Evolutionary conservation across 64 coral and sea anemone species (phyloP).

Genomic region (Hydrozoanthus tunicans): DNA sequence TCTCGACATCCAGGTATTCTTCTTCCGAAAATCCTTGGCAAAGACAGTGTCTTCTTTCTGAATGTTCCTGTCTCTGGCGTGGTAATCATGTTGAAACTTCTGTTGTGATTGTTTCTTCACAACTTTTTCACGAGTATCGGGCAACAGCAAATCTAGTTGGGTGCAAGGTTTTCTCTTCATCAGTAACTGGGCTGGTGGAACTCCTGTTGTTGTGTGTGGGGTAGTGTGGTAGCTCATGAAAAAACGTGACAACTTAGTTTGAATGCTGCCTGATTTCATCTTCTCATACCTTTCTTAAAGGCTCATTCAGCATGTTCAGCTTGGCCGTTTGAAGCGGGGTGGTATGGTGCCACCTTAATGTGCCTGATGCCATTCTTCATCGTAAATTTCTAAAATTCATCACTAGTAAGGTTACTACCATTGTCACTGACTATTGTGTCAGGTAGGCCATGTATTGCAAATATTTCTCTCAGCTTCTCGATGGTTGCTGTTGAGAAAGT

Average conservation of each 20-base stretch:
- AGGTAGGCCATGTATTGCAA: slow-evolving; percentile 19
- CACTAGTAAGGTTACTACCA: slow-evolving; percentile 24
- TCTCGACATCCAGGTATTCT: slow-evolving; percentile 13
- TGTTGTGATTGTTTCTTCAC: not conserved
- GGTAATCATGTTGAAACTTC: slow-evolving; percentile 20
- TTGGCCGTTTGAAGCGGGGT: slow-evolving; percentile 19
- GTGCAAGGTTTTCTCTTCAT: slow-evolving; percentile 17
- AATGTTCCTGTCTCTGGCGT: not conserved
- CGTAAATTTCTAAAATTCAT: slow-evolving; percentile 43
- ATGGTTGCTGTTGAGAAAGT: slow-evolving; percentile 19
- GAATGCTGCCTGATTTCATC: not conserved
- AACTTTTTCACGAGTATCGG: not conserved
- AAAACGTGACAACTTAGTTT: not conserved
- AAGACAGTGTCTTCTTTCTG: slow-evolving; percentile 20
- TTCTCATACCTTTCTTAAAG: slow-evolving; percentile 11
- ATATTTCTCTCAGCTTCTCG: slow-evolving; percentile 51
- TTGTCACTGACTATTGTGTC: slow-evolving; percentile 17
- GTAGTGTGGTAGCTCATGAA: not conserved
- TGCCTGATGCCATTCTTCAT: slow-evolving; percentile 14
- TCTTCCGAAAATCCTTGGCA: slow-evolving; percentile 12
- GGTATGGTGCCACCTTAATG: slow-evolving; percentile 35
- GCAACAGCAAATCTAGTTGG: slow-evolving; percentile 19
- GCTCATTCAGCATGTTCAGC: not conserved
- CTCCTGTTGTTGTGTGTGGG: not conserved
- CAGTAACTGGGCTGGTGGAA: slow-evolving; percentile 28